Evolutionary conservation across 1,140 invertebrate species (phyloP), one percentile per base, ranked within the genome.

Genomic region (Brachionus plicatilis): DNA sequence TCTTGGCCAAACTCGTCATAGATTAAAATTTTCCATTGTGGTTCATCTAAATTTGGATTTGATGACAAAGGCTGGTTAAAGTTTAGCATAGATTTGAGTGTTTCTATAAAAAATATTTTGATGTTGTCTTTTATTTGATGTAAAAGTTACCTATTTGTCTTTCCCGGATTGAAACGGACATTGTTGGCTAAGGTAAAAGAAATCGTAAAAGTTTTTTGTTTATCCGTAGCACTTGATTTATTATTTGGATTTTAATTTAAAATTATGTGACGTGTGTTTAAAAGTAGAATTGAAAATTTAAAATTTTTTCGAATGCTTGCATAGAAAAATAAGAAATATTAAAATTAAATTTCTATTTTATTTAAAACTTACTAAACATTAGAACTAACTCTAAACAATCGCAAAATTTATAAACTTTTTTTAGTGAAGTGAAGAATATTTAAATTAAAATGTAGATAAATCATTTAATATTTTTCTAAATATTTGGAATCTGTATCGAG

Each of bases 1-100:
- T 99, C 97, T 90, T 99, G 97, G 6, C 96, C 96, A 86, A 93
- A 93, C 87, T 94, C 92, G 90, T 99, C 98, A 88, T 98, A 99
- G 83, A 99, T 93, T 65, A 99, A 91, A 85, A 99, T 86, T 87
- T 92, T 82, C 17, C 86, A 85, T 78, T 53, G 27, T 68, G 60
- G 60, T 17, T 83, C 80, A 12, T 68, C 45, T 47, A 66, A 50
- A 68, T 50, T 43, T 47, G 60, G 27, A 24, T 68, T 72, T 41
- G 12, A 27, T 29, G 60, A 68, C 17, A 56, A 17, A 9, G 80
- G 37, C 33, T 66, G 56, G 45, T 83, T 83, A 43, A 83, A 68
- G 29, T 83, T 83, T 11, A 83, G 80, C 80, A 83, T 83, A 20
- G 33, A 68, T 83, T 83, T 83, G 41, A 83, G 7, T 43, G 41